phyloP scores from a whole-genome alignment of 2,888 invertebrate genomes.

The Scaptomyza tumidula region DNA sequence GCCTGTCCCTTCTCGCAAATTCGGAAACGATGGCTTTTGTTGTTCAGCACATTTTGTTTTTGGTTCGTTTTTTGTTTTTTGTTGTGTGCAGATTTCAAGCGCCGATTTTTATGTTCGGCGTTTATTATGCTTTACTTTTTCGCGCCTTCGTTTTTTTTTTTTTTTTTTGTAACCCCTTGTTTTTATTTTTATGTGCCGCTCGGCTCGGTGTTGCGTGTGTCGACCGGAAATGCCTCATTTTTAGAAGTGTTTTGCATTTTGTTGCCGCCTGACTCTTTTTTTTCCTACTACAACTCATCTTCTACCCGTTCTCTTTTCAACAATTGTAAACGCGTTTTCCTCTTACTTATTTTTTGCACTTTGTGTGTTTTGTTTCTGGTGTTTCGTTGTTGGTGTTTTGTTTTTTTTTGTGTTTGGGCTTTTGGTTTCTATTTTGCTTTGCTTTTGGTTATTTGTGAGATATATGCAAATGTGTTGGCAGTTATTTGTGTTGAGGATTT shows the following conservation, averaged over 20 bases:
- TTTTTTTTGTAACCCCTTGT: constrained; percentile 53
- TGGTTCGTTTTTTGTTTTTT: constrained; percentile 30
- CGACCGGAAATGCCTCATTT: constrained; percentile 80
- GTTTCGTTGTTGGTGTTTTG: constrained; percentile 17
- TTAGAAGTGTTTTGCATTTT: constrained; percentile 79
- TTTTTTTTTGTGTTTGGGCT: constrained; percentile 41
- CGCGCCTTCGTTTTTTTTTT: constrained; percentile 65
- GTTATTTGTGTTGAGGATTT: constrained; percentile 78
- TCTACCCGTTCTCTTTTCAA: constrained; percentile 21
- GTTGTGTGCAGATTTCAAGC: constrained; percentile 62
- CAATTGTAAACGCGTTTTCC: constrained; percentile 59
- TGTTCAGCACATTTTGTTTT: constrained; percentile 14
- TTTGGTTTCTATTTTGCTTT: constrained; percentile 61
- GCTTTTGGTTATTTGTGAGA: constrained; percentile 63
- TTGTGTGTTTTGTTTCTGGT: constrained; percentile 9
- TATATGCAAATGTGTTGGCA: constrained; percentile 75
- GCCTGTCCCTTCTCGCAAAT: constrained; percentile 41
- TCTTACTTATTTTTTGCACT: constrained; percentile 12
- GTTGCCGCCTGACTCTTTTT: constrained; percentile 46
- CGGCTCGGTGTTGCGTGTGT: constrained; percentile 56
- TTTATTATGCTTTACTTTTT: constrained; percentile 71
- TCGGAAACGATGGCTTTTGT: constrained; percentile 35
- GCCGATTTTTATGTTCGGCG: constrained; percentile 69
- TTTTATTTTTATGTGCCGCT: constrained; percentile 43
- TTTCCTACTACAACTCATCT: neutral